Base-by-base conservation (phyloP, 1,140 invertebrate species). In the Galendromus occidentalis region DNA sequence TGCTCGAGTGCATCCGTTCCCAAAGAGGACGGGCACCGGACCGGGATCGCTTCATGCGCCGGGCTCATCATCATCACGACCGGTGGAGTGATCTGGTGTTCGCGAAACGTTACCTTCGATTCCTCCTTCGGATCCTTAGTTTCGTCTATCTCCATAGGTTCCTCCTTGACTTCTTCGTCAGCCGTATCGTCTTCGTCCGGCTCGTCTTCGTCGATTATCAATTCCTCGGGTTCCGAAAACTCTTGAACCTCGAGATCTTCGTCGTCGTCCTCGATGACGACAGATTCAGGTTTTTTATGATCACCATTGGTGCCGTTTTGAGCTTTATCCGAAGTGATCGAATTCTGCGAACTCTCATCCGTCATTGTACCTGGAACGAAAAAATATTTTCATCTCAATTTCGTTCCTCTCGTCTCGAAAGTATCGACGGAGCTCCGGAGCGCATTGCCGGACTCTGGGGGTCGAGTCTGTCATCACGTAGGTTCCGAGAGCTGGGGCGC, bases 261-360 rank as follows among this genome's bases (percentile, higher is more conserved):
- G 33, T 59, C 51, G n/a, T 59, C 51, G 22, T 25, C 51, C 5
- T 59, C 51, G 17, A 25, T 25, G 22, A 39, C 33, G 9, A 39
- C 33, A 9, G 33, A 39, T 9, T 39, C 33, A 5, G 18, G 18
- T 25, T 17, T 59, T 9, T 59, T 59, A 25, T 59, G 51, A 17
- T 59, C 51, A 22, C 51, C 51, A 25, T 59, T 59, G n/a, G 51
- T 59, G 17, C 51, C 51, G 22, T 59, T 59, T 25, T 59, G 51
- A 59, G 51, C 51, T 25, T 59, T 59, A 6, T 59, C 51, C 6
- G 51, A 59, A 17, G 51, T 18, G 14, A 59, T 9, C 2, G 51
- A 59, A 25, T 59, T 59, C 51, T 59, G 51, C 2, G 51, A 59
- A 33, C 51, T 59, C 33, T 59, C 51, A 59, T 59, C 51, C 0